phyloP scores from a whole-genome alignment of 2,888 invertebrate species.

The Pachycephus smyrnensis region DNA sequence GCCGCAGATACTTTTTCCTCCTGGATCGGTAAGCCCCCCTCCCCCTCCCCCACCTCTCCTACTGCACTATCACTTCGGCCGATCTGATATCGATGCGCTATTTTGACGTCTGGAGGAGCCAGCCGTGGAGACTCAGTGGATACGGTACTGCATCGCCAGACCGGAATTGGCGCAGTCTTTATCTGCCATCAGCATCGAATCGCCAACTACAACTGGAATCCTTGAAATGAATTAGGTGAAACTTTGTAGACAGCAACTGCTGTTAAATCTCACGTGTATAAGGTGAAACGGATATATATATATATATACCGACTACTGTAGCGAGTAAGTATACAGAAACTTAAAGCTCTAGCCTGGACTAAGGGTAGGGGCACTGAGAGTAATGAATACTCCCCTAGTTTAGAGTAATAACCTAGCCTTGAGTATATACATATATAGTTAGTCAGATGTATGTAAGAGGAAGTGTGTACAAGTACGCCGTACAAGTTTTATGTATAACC shows the following conservation, averaged over 20 bases:
- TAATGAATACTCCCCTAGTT: not conserved
- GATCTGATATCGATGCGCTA: conserved; percentile 47
- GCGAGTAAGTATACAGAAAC: not conserved
- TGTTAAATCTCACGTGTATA: not conserved
- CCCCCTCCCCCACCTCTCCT: conserved; percentile 23
- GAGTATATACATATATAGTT: not conserved
- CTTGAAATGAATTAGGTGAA: not conserved
- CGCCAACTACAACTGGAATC: not conserved
- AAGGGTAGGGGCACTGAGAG: not conserved
- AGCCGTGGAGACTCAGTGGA: not conserved
- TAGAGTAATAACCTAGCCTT: not conserved
- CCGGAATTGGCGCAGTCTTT: not conserved
- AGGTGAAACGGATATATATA: not conserved
- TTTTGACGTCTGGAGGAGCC: not conserved
- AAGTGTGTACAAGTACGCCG: not conserved
- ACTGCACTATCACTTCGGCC: conserved; percentile 32
- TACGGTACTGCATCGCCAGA: not conserved
- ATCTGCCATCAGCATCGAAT: not conserved
- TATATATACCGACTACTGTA: no score
- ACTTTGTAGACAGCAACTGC: not conserved
- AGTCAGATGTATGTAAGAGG: not conserved
- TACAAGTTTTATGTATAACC: not conserved
- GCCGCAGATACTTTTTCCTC: conserved; percentile 30
- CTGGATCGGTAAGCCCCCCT: not conserved
- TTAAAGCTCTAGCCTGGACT: not conserved